Evolutionary conservation across 2,797 vertebrate species (phyloP).

Genomic region (Amphiprion clarkii): DNA sequence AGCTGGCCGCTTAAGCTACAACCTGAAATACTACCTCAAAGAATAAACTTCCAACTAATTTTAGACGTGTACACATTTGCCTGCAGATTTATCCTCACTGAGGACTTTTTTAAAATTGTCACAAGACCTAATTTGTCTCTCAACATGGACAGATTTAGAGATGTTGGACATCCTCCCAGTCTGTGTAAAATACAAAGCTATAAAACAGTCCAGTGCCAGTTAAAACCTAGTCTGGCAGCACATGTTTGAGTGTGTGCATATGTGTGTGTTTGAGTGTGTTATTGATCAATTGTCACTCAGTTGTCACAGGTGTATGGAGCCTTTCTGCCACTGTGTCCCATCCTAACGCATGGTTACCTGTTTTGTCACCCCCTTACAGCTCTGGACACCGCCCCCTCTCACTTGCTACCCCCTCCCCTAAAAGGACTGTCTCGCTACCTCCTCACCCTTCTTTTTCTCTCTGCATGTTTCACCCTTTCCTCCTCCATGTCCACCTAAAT

Average conservation of each 20-base stretch:
- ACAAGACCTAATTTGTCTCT: neutral
- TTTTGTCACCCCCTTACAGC: constrained; percentile 87
- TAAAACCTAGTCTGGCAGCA: constrained; percentile 10
- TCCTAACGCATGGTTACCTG: constrained; percentile 86
- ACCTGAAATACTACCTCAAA: too few species aligned
- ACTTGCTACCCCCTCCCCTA: constrained; percentile 80
- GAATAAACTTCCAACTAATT: neutral
- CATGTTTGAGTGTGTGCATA: constrained; percentile 25
- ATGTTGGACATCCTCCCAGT: neutral
- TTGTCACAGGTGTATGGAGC: constrained; percentile 79
- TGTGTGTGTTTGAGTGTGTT: constrained; percentile 31
- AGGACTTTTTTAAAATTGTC: neutral
- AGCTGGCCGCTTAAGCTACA: too few species aligned
- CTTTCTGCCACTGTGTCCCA: constrained; percentile 77
- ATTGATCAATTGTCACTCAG: constrained; percentile 64
- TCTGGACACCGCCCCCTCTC: constrained; percentile 85
- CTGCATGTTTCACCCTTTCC: constrained; percentile 46
- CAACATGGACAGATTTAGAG: neutral
- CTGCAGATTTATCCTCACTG: neutral
- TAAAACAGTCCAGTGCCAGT: neutral
- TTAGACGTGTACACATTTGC: neutral
- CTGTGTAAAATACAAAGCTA: neutral
- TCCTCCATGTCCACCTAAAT: constrained; percentile 65
- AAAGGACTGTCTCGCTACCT: constrained; percentile 72
- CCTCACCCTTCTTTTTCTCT: constrained; percentile 44